phyloP scores from a whole-genome alignment of 2,888 invertebrate species.

The Cerastis leucographa region DNA sequence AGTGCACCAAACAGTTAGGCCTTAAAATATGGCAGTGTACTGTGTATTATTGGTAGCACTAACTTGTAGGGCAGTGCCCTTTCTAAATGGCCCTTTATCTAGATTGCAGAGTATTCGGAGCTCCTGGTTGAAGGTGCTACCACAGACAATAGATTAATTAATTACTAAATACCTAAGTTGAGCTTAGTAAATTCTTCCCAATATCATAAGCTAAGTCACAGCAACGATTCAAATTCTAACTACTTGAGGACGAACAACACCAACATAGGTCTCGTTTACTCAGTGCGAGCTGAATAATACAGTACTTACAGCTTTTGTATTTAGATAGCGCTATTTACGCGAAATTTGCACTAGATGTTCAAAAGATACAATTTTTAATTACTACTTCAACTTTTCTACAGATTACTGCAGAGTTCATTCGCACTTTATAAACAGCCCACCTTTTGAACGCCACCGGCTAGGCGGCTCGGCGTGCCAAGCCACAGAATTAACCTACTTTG shows the following conservation, averaged over 20 bases:
- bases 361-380: neutral
- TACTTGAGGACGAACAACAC: conserved; percentile 66
- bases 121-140: conserved; percentile 28
- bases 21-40: neutral
- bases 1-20: conserved; percentile 8
- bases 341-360: neutral
- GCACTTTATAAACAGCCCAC: conserved; percentile 22
- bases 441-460: conserved; percentile 17
- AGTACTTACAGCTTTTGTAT: neutral
- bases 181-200: conserved; percentile 58
- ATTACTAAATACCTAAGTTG: conserved; percentile 53
- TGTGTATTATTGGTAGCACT: conserved; percentile 6
- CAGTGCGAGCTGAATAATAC: conserved; percentile 15
- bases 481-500: neutral
- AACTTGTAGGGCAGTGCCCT: neutral
- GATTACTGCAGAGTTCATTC: conserved; percentile 4
- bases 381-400: conserved; percentile 3
- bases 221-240: conserved; percentile 59
- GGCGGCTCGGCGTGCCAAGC: neutral
- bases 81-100: neutral
- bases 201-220: conserved; percentile 61
- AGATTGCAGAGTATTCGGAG: conserved; percentile 7
- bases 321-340: neutral
- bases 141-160: conserved; percentile 28
- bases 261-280: conserved; percentile 38